These are phyloP conservation scores for Cotesia congregata DNA, from an alignment of 2,888 invertebrate species.

Conservation along the genomic window DNA sequence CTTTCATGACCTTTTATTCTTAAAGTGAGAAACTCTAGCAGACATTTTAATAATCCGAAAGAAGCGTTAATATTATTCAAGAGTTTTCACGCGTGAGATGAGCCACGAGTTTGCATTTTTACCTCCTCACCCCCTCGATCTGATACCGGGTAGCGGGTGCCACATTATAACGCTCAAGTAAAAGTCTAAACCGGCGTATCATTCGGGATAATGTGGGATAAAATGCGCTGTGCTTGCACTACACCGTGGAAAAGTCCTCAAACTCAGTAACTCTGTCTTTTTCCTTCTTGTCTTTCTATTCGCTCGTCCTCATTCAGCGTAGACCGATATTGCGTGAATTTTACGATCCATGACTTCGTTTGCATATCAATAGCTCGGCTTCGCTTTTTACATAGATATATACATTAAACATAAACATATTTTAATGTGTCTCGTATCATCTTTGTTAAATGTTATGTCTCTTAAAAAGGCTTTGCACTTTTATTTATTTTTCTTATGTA, in stretches of 20 bases:
- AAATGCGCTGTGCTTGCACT: conserved; percentile 53
- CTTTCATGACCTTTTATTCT: neutral
- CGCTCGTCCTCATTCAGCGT: neutral
- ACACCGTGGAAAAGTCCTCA: conserved; percentile 33
- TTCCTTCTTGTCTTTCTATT: neutral
- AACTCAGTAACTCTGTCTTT: neutral
- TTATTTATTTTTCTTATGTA: neutral
- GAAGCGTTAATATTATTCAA: conserved; percentile 32
- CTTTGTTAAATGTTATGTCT: neutral
- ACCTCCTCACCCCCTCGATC: neutral
- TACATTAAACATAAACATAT: neutral
- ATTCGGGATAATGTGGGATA: conserved; percentile 60
- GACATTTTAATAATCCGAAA: conserved; percentile 27
- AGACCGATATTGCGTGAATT: conserved; percentile 58
- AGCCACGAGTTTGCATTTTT: conserved; percentile 54
- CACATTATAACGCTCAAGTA: conserved; percentile 59
- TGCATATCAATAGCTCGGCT: conserved; percentile 61
- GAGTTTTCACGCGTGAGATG: conserved; percentile 41
- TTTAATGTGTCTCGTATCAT: neutral
- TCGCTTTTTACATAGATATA: conserved; percentile 32
- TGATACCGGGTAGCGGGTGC: conserved; percentile 8
- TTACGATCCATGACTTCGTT: conserved; percentile 62
- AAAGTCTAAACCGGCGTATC: conserved; percentile 62
- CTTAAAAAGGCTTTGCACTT: neutral
- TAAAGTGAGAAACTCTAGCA: neutral